Conservation (phyloP, 2,888 invertebrate species). For the Branchellion lobata region DNA sequence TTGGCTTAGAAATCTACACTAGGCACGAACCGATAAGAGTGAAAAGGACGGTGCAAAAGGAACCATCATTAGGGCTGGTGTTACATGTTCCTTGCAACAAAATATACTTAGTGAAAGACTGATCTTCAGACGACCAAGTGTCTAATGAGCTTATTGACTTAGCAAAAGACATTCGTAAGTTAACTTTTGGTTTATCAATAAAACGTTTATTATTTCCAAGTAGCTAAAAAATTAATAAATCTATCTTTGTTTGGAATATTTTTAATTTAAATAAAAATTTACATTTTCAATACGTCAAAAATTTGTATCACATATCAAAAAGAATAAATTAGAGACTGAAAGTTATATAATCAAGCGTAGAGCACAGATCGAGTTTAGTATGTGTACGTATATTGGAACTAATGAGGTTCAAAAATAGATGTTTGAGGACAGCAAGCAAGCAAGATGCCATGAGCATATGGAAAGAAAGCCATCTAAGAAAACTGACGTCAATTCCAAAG, state of each 20-base stretch:
- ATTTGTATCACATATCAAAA: too few species aligned
- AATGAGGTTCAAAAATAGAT: neutral
- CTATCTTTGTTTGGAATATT: too few species aligned
- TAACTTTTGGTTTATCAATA: too few species aligned
- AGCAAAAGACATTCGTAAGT: neutral
- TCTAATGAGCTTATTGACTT: constrained; percentile 49
- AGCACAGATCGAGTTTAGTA: too few species aligned
- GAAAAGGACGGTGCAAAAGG: constrained; percentile 47
- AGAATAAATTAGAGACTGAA: too few species aligned
- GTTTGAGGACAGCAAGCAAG: neutral
- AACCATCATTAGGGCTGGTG: constrained; percentile 50
- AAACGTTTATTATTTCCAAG: too few species aligned
- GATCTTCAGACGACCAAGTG: constrained; percentile 51
- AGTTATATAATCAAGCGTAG: too few species aligned
- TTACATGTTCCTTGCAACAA: constrained; percentile 50
- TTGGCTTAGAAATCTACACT: neutral
- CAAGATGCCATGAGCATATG: neutral
- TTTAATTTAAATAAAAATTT: too few species aligned
- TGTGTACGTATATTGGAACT: too few species aligned
- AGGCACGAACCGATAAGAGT: constrained; percentile 43
- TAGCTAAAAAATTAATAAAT: too few species aligned
- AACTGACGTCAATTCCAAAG: neutral
- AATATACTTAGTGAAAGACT: constrained; percentile 51
- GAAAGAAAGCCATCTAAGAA: neutral
- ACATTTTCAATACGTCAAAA: too few species aligned